Conservation (phyloP, 2,797 vertebrate species). For the Danio aesculapii region DNA sequence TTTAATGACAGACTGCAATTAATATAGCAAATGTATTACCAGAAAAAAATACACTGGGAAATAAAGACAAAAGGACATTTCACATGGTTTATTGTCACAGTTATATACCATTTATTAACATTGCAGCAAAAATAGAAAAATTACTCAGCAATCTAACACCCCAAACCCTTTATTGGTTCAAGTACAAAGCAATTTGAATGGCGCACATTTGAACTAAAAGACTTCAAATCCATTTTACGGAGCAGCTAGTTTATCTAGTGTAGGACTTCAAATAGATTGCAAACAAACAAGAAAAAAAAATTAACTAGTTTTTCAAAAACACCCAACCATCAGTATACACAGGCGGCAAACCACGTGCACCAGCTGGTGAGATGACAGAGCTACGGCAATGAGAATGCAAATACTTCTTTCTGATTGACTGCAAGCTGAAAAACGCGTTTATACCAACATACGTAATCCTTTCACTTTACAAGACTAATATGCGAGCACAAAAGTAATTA, state of each 20-base stretch:
- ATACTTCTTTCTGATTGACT: background rate
- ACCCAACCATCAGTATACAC: slow-evolving; percentile 10
- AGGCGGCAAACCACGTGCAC: slow-evolving; percentile 15
- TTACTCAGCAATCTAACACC: slow-evolving; percentile 64
- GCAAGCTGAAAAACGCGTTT: background rate
- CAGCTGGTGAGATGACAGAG: background rate
- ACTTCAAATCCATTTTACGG: slow-evolving; percentile 23
- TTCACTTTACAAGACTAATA: background rate
- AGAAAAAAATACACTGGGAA: slow-evolving; percentile 88
- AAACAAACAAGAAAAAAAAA: background rate
- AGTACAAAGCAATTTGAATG: slow-evolving; percentile 54
- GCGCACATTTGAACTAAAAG: slow-evolving; percentile 43
- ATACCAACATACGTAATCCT: background rate
- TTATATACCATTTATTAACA: slow-evolving; percentile 94
- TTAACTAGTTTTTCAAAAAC: background rate
- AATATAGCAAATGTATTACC: slow-evolving; percentile 49
- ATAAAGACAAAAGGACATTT: slow-evolving; percentile 99
- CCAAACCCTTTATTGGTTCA: slow-evolving; percentile 58
- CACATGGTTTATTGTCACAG: slow-evolving; percentile 99
- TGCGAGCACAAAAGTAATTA: background rate
- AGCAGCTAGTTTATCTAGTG: slow-evolving; percentile 17
- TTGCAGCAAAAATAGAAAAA: slow-evolving; percentile 85
- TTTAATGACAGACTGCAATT: slow-evolving; percentile 29
- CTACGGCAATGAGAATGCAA: background rate
- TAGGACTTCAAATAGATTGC: slow-evolving; percentile 5